Base-by-base conservation (phyloP, 2,888 invertebrate species). In the Eurytoma californica region DNA sequence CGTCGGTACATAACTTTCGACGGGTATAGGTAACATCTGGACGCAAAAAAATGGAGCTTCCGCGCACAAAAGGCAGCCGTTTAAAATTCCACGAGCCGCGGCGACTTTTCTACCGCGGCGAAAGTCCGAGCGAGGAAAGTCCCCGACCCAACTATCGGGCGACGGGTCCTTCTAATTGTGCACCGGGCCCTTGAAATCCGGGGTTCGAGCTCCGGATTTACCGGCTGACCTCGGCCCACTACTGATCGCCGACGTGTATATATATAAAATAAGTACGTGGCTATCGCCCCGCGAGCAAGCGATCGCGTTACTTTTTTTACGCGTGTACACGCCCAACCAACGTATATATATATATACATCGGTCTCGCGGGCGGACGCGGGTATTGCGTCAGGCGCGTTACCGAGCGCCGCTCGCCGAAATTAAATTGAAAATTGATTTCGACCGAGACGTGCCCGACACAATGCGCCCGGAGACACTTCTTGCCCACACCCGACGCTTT, bases 141-240 rank as follows among this genome's bases (percentile, higher is more conserved):
- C 67, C 65, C 49, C 30, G 61, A 30, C 28, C 51, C 28, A 9
- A 9, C 39, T 9, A 39, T 18, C 5, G 2, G 24, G 24, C 12
- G 12, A 24, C 7, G 39, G 58, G 30, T 20, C 68, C 80, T 77
- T 68, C 76, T 72, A 79, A 61, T 72, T 76, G 39, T 39, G 39
- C 51, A 18, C 72, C 57, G n/a, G 58, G 57, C 76, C 68, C 79
- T 74, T 70, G 74, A 79, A 70, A 77, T 67, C 9, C 53, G 39
- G 49, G 61, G 51, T n/a, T 28, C 13, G 14, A 13, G 67, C 24
- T 77, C 65, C 58, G 57, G 68, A 57, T 51, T 57, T 67, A 75
- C 70, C 58, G 66, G 67, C 18, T 51, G 77, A 77, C 75, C 79
- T 79, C 79, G 79, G 72, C 75, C 76, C 72, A 77, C 70, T 65